Base-by-base conservation (phyloP, 2,797 vertebrate genomes). In the Protosalanx chinensis region DNA sequence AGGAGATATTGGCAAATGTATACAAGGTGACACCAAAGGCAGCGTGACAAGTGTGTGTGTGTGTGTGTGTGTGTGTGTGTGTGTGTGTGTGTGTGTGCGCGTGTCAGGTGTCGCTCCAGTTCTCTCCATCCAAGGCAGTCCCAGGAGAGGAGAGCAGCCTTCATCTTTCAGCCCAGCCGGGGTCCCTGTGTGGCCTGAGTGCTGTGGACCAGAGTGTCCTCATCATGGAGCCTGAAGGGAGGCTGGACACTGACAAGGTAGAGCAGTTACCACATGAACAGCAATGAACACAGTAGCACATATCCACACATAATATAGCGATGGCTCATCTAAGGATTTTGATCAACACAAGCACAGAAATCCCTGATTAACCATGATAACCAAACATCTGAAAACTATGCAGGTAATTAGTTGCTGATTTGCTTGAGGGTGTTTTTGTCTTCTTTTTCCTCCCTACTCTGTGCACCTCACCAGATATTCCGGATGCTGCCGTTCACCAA, bases 141-240 rank as follows among this genome's bases (percentile, higher is more conserved):
- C 95, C 96, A 0, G 90, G 90, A 63, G 93, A 94, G 1, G 1
- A 71, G 0, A 79, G 79, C 62, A 79, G 5, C 1, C 77, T 98
- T 59, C 79, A 65, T 3, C 6, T 98, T 33, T 80, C 2, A 0
- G 84, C 93, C 0, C 79, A 88, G 1, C 88, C 92, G 0, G 71
- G 80, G 5, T 95, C 96, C 23, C 82, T 97, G 57, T 98, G 96
- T 57, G 95, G 91, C 0, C 70, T 97, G 29, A 91, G 89, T 0
- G 92, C 88, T 0, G 86, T 96, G 10, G 96, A 98, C 81, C 84
- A 94, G 75, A 96, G 95, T 0, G 85, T 98, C 69, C 87, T 93
- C 58, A 87, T 96, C 46, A 68, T 91, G 84, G 92, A 88, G 2
- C 85, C 93, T 0, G 91, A 91, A 61, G 76, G 88, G 0, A 88